Percentiles rank a stretch among this genome's conserved stretches.
These are phyloP conservation scores for Heliconius erato DNA, from an alignment of 2,888 invertebrate genomes.

Conservation along the genomic window DNA sequence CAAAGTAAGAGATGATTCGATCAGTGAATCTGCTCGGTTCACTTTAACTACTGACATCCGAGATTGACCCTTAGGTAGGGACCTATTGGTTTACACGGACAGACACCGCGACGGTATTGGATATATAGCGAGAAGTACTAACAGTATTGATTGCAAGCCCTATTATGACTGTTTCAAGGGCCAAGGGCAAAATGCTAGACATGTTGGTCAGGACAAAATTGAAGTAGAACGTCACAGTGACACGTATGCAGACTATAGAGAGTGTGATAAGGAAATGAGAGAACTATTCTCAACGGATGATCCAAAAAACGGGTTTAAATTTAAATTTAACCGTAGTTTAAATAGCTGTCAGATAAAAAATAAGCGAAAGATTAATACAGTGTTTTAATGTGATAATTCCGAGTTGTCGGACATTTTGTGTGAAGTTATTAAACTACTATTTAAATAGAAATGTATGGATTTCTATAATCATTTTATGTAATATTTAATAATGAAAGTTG, in stretches of 20 bases:
- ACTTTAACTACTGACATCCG: constrained; percentile 75
- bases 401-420: background rate
- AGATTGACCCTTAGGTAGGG: constrained; percentile 77
- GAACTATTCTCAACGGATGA: constrained; percentile 63
- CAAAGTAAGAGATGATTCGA: constrained; percentile 75
- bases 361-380: constrained; percentile 70
- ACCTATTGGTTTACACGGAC: constrained; percentile 62
- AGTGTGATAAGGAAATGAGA: constrained; percentile 63
- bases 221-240: constrained; percentile 74
- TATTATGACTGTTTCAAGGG: constrained; percentile 81
- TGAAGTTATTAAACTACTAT: too few species aligned
- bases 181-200: constrained; percentile 53
- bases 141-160: constrained; percentile 80
- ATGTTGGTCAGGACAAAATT: constrained; percentile 52
- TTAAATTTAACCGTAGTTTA: constrained; percentile 79
- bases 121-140: constrained; percentile 75
- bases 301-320: constrained; percentile 71
- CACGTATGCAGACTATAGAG: constrained; percentile 73
- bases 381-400: constrained; percentile 53
- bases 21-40: constrained; percentile 78
- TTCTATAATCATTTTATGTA: background rate
- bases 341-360: constrained; percentile 77
- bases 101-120: constrained; percentile 67
- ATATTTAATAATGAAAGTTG: background rate
- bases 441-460: background rate